These are phyloP conservation scores for Hirtodrosophila histrioides DNA, from an alignment of 2,888 invertebrate genomes.

Conservation along the genomic window DNA sequence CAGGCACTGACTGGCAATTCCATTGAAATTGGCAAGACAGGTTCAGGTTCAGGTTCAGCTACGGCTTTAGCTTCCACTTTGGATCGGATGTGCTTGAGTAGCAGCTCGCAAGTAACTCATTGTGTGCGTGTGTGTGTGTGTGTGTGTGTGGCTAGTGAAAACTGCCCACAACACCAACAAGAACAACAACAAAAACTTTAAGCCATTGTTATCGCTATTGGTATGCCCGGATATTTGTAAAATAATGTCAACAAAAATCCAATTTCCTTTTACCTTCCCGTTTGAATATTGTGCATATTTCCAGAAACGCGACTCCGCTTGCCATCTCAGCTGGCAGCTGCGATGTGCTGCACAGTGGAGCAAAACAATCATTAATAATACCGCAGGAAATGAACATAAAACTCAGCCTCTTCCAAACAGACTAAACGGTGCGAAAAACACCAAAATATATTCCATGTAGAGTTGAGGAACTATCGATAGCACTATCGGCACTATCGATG, in stretches of 20 bases:
- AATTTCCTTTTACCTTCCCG: slow-evolving; percentile 76
- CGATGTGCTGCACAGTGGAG: neutral
- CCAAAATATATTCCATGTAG: too few species aligned
- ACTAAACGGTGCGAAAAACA: too few species aligned
- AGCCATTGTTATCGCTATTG: slow-evolving; percentile 53
- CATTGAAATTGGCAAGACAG: slow-evolving; percentile 40
- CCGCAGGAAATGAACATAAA: too few species aligned
- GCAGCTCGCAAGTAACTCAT: slow-evolving; percentile 41
- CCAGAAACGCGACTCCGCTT: slow-evolving; percentile 4
- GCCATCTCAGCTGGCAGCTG: slow-evolving; percentile 1
- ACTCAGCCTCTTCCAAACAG: too few species aligned
- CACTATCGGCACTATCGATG: too few species aligned
- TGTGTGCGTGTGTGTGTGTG: slow-evolving; percentile 12
- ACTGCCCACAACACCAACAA: slow-evolving; percentile 24
- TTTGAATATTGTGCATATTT: slow-evolving; percentile 53
- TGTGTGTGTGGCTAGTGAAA: slow-evolving; percentile 7
- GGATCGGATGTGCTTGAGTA: slow-evolving; percentile 42
- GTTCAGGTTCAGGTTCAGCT: slow-evolving; percentile 11
- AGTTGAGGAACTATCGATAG: too few species aligned
- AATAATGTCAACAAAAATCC: slow-evolving; percentile 79
- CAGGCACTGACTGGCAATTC: slow-evolving; percentile 11
- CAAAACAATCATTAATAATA: too few species aligned
- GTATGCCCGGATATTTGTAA: slow-evolving; percentile 70
- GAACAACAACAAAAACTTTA: neutral
- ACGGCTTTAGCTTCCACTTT: slow-evolving; percentile 28